Conservation (phyloP, 2,797 vertebrate genomes). For the Tiaroga cobitis region DNA sequence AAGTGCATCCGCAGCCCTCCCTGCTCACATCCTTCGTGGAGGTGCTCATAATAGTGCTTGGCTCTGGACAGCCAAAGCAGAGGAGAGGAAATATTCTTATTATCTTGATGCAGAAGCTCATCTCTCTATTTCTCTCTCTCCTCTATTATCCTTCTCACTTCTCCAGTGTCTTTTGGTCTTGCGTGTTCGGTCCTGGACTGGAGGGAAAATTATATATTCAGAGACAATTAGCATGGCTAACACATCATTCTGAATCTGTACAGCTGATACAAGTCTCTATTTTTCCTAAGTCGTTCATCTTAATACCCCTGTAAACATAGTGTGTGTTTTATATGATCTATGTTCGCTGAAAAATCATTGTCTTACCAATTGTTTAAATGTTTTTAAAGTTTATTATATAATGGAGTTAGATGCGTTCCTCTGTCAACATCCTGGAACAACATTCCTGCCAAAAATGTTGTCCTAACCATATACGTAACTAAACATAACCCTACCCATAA, state of each 20-base stretch:
- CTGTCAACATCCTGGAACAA: background rate
- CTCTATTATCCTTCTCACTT: constrained; percentile 1
- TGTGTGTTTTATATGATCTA: background rate
- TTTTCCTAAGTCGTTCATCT: background rate
- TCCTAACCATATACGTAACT: background rate
- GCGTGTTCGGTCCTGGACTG: background rate
- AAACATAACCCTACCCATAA: background rate
- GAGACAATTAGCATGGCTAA: constrained; percentile 41
- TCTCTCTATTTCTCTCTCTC: constrained; percentile 21
- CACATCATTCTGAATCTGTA: background rate
- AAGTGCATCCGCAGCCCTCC: constrained; percentile 48
- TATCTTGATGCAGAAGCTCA: constrained; percentile 42
- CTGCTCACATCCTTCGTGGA: constrained; percentile 33
- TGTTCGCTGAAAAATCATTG: background rate
- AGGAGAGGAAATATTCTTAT: constrained; percentile 14
- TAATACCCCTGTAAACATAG: background rate
- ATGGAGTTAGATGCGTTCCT: background rate
- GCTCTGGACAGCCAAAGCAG: constrained; percentile 28
- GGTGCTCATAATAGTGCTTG: constrained; percentile 41
- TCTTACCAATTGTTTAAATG: background rate
- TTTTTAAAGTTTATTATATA: background rate
- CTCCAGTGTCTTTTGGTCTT: constrained; percentile 31
- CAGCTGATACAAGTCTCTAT: background rate
- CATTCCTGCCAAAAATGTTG: background rate
- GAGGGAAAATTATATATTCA: constrained; percentile 2